Base-by-base conservation (phyloP, 1,140 invertebrate genomes). In the Drosophila biarmipes region DNA sequence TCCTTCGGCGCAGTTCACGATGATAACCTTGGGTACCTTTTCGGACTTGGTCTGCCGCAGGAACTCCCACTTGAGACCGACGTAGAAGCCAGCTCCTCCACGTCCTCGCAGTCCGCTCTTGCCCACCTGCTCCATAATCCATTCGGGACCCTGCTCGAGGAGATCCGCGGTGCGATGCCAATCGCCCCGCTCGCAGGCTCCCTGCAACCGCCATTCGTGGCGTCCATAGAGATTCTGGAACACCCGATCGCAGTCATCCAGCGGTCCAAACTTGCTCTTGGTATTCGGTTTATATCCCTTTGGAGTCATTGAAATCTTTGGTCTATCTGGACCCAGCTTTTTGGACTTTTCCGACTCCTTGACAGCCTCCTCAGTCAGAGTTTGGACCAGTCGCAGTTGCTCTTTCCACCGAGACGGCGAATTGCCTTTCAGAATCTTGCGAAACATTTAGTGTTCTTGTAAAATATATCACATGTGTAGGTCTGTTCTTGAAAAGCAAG, bases 151-250 rank as follows among this genome's bases (percentile, higher is more conserved):
- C 93, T 99, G 99, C 3, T 96, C 87, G 0, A 99, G 73, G 57
- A 99, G 99, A 92, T 99, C 98, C 90, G 99, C 99, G 0, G 98
- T 99, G 92, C 98, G 99, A 92, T 98, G 99, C 98, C 98, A 99
- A 92, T 99, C 98, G 2, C 98, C 98, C 37, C 98, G 94, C 66
- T 95, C 93, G 66, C 98, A 78, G 0, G 99, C 97, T 19, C 98
- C 98, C 90, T 98, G 98, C 48, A 99, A 91, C 51, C 96, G 94
- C 97, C 98, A 99, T 85, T 99, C 98, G 93, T 99, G 98, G 53
- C 97, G 94, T 0, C 99, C 99, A 92, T 99, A 99, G 0, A 99
- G 92, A 93, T 99, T 99, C 15, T 98, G 99, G 78, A 99, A 99
- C 59, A 99, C 96, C 40, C 99, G 94, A 92, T 99, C 99, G 90